Percentiles rank a stretch among this genome's conserved stretches.
Evolutionary conservation across 2,797 vertebrate species (phyloP).

Genomic region (Sebastolobus alascanus): DNA sequence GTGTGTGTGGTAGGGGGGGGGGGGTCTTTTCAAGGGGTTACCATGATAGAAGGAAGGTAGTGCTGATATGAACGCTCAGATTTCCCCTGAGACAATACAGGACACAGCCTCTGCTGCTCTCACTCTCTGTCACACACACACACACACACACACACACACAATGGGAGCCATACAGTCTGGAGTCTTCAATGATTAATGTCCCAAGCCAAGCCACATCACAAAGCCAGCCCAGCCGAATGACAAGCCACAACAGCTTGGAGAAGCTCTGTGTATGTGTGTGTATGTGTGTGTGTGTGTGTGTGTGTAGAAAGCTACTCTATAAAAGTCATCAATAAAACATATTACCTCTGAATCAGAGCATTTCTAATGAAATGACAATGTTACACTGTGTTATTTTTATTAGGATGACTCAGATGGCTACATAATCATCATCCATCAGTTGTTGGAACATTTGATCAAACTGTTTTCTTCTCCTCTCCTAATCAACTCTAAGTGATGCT

Average conservation of each 20-base stretch:
- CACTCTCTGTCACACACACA: conserved; percentile 23
- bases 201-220: conserved; percentile 83
- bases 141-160: conserved; percentile 42
- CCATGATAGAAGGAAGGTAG: conserved; percentile 35
- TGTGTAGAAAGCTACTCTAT: background rate
- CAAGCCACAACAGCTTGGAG: conserved; percentile 65
- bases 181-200: conserved; percentile 84
- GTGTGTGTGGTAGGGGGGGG: background rate
- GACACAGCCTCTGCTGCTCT: conserved; percentile 22
- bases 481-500: conserved; percentile 2
- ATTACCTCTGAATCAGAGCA: conserved; percentile 41
- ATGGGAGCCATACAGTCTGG: conserved; percentile 60
- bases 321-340: conserved; percentile 43
- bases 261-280: conserved; percentile 26
- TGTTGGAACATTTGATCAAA: conserved; percentile 17
- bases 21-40: conserved; percentile 6
- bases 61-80: conserved; percentile 55
- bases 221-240: conserved; percentile 68
- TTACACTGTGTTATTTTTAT: conserved; percentile 7
- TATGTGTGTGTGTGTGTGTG: conserved; percentile 25
- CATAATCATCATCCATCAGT: conserved; percentile 17
- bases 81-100: conserved; percentile 62
- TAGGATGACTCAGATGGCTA: background rate
- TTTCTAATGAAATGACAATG: conserved; percentile 21
- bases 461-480: background rate